Base-by-base conservation (phyloP, 1,140 invertebrate genomes). In the Telenomus remus region DNA sequence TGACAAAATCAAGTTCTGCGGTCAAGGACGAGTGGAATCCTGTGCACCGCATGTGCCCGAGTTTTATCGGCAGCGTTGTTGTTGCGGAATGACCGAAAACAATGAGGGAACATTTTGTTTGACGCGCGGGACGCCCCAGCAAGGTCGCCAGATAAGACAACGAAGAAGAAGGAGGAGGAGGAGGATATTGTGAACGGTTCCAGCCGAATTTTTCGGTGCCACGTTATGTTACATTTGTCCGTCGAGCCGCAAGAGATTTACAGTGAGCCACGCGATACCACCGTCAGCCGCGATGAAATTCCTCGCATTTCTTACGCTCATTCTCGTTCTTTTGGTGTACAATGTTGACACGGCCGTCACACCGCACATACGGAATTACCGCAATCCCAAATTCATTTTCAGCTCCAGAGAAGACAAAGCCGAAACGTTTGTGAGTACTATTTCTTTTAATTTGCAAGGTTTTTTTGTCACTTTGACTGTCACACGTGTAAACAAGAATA, bases 181-280 rank as follows among this genome's bases (percentile, higher is more conserved):
- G 43, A 72, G 68, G 68, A 71, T 33, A 64, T 54, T 44, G 69
- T 65, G 69, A 65, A 48, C 47, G 69, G 69, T 72, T 59, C 54
- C 19, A 27, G 65, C 55, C 54, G 59, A 72, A 65, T 34, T 72
- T 72, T 60, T 54, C 60, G 59, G n/a, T 72, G 54, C 46, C 55
- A 54, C 69, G 69, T 63, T 72, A 59, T 65, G 70, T 47, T 73
- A 74, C 33, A 66, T 66, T 66, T 66, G 61, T 51, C 56, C 34
- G 56, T 2, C 55, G 63, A 66, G 46, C 50, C 43, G 61, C 55
- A 56, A 74, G 63, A n/a, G 44, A 66, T 66, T 61, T 51, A 61
- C 44, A 27, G 49, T 56, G 56, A 74, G 51, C 9, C 0, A 43
- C 55, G 48, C 55, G 50, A 44, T 39, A 60, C 60, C 46, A 19